These are phyloP conservation scores for Eptatretus atami DNA, from an alignment of 2,797 vertebrate genomes.

Conservation along the genomic window DNA sequence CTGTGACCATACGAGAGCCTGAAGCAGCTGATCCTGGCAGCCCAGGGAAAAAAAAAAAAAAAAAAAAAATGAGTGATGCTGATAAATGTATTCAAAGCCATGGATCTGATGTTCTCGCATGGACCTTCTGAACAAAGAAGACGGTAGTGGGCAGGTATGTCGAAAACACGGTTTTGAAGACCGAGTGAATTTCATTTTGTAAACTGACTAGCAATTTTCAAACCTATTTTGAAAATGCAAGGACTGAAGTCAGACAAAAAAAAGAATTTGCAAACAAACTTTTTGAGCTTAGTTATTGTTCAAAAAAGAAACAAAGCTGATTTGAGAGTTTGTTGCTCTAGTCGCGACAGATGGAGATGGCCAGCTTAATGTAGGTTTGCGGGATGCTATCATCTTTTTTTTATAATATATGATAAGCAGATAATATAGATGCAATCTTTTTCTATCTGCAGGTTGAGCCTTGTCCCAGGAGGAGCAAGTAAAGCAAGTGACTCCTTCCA, in stretches of 20 bases:
- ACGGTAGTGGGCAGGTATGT: conserved; percentile 79
- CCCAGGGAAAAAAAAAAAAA: no score
- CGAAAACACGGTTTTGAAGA: background rate
- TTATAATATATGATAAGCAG: background rate
- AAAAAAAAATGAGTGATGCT: conserved; percentile 62
- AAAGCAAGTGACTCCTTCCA: conserved; percentile 84
- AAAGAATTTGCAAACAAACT: no score
- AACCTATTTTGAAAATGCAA: no score
- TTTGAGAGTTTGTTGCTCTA: no score
- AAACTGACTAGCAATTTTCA: no score
- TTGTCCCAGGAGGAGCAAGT: conserved; percentile 74
- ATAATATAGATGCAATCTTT: conserved; percentile 5
- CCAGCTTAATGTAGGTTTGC: background rate
- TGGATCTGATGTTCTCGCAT: conserved; percentile 95
- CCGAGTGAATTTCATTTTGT: no score
- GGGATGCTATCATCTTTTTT: background rate
- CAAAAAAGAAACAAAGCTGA: no score
- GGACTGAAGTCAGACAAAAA: no score
- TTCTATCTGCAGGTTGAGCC: conserved; percentile 42
- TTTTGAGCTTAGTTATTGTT: no score
- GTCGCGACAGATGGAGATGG: no score
- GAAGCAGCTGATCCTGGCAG: conserved; percentile 78
- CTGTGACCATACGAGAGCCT: conserved; percentile 98
- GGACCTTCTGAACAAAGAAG: conserved; percentile 90
- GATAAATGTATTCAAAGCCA: conserved; percentile 93